phyloP scores from a whole-genome alignment of 1,140 invertebrate genomes.

The Neodiprion virginianus region DNA sequence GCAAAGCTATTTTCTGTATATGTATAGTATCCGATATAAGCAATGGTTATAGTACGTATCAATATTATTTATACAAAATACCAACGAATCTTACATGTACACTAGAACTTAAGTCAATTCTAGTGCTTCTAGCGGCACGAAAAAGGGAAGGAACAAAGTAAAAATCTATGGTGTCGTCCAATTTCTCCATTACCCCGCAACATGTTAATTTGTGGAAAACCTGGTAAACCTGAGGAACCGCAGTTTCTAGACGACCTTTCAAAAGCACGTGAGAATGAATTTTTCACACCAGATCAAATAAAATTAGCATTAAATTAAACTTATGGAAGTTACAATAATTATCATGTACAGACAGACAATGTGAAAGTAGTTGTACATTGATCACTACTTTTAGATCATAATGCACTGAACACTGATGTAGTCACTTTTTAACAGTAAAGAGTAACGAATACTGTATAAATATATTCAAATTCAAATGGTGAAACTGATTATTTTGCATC shows the following conservation, averaged over 20 bases:
- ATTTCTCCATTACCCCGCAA: not conserved
- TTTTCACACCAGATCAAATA: not conserved
- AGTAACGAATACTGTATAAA: slow-evolving; percentile 15
- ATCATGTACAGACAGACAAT: not conserved
- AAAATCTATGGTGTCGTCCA: not conserved
- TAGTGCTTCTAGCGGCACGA: not conserved
- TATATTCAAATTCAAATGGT: slow-evolving; percentile 19
- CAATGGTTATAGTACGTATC: not conserved
- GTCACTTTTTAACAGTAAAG: slow-evolving; percentile 4
- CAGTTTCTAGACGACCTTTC: slow-evolving; percentile 6
- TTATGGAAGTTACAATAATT: not conserved
- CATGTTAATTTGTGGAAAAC: not conserved
- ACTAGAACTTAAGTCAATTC: not conserved
- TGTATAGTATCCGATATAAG: not conserved
- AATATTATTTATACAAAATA: not conserved
- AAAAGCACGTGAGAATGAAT: not conserved
- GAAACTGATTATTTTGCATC: slow-evolving; percentile 33
- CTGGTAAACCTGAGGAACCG: slow-evolving; percentile 10
- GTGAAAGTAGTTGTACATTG: not conserved
- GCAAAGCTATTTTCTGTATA: not conserved
- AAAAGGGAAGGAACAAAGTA: not conserved
- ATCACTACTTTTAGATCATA: not conserved
- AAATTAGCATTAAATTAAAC: slow-evolving; percentile 20
- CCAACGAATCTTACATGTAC: not conserved
- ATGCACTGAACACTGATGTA: not conserved